Evolutionary conservation across 1,140 invertebrate species (phyloP), one percentile per base, ranked within the genome.

Genomic region (Homalodisca vitripennis): DNA sequence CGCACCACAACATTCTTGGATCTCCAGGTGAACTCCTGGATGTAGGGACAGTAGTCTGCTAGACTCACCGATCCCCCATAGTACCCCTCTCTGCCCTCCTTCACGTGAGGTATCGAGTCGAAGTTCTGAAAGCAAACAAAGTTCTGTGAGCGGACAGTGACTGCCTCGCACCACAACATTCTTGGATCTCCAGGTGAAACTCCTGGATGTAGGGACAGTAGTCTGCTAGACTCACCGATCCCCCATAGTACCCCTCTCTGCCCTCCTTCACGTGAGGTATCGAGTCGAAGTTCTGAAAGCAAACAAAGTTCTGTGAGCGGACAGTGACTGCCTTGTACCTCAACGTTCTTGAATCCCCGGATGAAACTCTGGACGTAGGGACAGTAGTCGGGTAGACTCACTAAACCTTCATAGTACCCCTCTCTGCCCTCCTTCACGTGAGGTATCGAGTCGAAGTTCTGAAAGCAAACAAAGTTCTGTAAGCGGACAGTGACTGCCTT

Each of bases 161-260:
- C 94, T 96, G 24, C 95, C 94, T 64, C 95, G 82, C 13, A 97
- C 88, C 48, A 93, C 87, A 12, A 92, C 86, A 76, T 92, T 93
- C 74, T 92, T 90, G 74, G 92, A 91, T 71, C 90, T 86, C 96
- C 96, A 98, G 0, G 93, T 96, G 77, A 98, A n/a, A 98, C 82
- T 98, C 95, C 81, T 97, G 98, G 66, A 98, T 92, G 78, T 98
- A 99, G 0, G 98, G 97, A 80, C 98, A 99, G 79, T 95, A 98
- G 83, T 99, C 97, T 0, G 97, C 97, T 67, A 99, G 81, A 13
- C 89, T 90, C 6, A 99, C 97, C 0, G 95, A 97, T 0, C 98
- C 97, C 1, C 96, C 97, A 76, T 91, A 93, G 74, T 84, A 87
- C 3, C 85, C 84, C 79, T 91, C 90, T 12, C 84, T 84, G 0